phyloP scores from a whole-genome alignment of 1,140 invertebrate genomes.

The Steinernema khuongi region DNA sequence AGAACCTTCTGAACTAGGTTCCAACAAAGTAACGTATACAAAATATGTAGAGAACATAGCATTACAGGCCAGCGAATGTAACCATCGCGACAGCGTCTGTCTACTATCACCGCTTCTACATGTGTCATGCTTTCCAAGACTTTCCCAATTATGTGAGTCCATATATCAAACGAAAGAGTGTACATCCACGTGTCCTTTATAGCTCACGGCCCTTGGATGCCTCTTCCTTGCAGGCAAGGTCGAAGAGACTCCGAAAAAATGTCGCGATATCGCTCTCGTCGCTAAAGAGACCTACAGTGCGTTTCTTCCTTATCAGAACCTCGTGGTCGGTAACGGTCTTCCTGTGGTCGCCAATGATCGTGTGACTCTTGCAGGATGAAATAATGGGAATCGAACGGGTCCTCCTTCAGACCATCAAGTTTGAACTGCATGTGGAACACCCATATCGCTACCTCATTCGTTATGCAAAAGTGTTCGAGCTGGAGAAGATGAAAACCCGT shows the following conservation, averaged over 20 bases:
- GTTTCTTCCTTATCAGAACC: slow-evolving; percentile 16
- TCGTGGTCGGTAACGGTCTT: slow-evolving; percentile 64
- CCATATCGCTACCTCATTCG: slow-evolving; percentile 87
- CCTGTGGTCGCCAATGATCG: slow-evolving; percentile 78
- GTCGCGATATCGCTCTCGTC: slow-evolving; percentile 88
- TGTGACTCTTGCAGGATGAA: slow-evolving; percentile 73
- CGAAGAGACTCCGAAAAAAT: slow-evolving; percentile 97
- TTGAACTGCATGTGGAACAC: slow-evolving; percentile 93
- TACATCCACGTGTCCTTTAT: not conserved
- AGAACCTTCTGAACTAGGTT: too few relatives aligned
- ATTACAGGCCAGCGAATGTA: not conserved
- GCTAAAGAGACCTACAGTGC: slow-evolving; percentile 64
- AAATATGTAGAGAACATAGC: too few relatives aligned
- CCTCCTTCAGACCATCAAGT: slow-evolving; percentile 92
- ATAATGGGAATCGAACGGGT: slow-evolving; percentile 93
- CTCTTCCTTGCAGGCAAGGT: slow-evolving; percentile 92
- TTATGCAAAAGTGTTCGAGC: slow-evolving; percentile 90
- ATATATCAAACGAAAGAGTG: not conserved
- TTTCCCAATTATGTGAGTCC: slow-evolving; percentile 81
- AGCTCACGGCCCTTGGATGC: slow-evolving; percentile 93
- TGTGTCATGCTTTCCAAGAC: slow-evolving; percentile 90
- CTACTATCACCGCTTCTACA: slow-evolving; percentile 95
- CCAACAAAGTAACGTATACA: not conserved
- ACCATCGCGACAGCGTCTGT: slow-evolving; percentile 92
- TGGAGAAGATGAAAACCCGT: slow-evolving; percentile 76